Conservation (phyloP, 2,888 invertebrate genomes). For the Ichneumoninae sp. region DNA sequence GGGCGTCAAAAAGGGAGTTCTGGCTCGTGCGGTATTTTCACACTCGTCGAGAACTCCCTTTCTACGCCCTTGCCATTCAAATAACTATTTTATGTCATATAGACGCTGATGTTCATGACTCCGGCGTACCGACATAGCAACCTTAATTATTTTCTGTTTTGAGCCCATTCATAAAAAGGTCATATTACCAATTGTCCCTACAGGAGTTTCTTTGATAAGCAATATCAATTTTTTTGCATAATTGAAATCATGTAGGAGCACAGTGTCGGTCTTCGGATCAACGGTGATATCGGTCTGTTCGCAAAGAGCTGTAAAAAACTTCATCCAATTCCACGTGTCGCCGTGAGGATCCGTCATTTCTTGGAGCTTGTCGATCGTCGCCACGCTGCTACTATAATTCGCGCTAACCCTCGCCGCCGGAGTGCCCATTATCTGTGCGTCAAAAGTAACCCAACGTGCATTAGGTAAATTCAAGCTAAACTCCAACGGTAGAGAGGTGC, state of each 20-base stretch:
- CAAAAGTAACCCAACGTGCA: background rate
- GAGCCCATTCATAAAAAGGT: background rate
- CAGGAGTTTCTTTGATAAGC: slow-evolving; percentile 86
- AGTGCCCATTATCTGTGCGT: slow-evolving; percentile 87
- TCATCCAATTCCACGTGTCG: slow-evolving; percentile 88
- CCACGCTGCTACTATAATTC: slow-evolving; percentile 88
- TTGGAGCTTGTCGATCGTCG: slow-evolving; percentile 86
- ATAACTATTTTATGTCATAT: no score
- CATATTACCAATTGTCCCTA: slow-evolving; percentile 86
- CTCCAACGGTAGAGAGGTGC: no score
- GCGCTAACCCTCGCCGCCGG: slow-evolving; percentile 88
- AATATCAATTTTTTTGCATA: slow-evolving; percentile 88
- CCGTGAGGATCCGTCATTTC: slow-evolving; percentile 78
- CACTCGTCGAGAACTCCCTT: no score
- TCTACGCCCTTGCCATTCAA: no score
- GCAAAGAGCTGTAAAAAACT: slow-evolving; percentile 87
- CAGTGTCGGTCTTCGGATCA: slow-evolving; percentile 85
- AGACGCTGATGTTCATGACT: no score
- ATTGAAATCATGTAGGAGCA: slow-evolving; percentile 89
- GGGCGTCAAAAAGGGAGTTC: no score
- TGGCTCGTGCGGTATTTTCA: no score
- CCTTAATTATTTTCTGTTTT: background rate
- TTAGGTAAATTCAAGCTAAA: background rate
- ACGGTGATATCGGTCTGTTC: slow-evolving; percentile 86
- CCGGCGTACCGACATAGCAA: no score